These are phyloP conservation scores for Solenodon paradoxus DNA, from an alignment of 2,113 vertebrate genomes.

Conservation along the genomic window DNA sequence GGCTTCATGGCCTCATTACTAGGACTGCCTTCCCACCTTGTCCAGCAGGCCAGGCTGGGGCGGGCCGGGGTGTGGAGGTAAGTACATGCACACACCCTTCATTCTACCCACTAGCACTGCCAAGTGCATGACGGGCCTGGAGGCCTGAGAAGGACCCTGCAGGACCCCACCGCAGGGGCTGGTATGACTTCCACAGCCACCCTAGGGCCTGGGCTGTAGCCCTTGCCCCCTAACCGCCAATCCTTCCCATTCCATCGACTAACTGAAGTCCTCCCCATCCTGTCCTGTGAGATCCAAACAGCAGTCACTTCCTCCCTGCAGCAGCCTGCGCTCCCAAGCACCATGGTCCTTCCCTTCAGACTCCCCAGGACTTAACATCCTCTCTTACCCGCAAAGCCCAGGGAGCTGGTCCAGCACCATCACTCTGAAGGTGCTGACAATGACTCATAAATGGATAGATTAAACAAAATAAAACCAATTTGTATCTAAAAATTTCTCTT, in stretches of 20 bases:
- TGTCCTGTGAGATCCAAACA: not conserved
- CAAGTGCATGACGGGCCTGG: not conserved
- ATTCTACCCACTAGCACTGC: not conserved
- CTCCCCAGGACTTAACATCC: not conserved
- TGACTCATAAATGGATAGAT: not conserved
- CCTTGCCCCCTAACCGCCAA: accelerated
- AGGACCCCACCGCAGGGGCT: accelerated
- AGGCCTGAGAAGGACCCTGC: not conserved
- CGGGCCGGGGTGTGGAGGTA: not conserved
- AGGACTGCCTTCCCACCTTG: constrained; percentile 41
- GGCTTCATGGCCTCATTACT: constrained; percentile 44
- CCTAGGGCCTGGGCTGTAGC: not conserved
- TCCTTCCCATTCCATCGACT: not conserved
- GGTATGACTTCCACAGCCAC: too few species aligned
- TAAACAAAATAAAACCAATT: not conserved
- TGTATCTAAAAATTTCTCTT: not conserved
- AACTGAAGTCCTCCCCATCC: not conserved
- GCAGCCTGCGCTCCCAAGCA: not conserved
- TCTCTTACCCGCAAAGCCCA: not conserved
- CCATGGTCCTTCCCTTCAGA: not conserved
- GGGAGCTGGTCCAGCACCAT: not conserved
- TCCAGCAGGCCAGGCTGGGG: not conserved
- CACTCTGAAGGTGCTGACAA: not conserved
- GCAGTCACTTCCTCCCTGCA: too few species aligned
- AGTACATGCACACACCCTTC: not conserved